These are phyloP conservation scores for Cynaeus angustus DNA, from an alignment of 2,888 invertebrate species.

Conservation along the genomic window DNA sequence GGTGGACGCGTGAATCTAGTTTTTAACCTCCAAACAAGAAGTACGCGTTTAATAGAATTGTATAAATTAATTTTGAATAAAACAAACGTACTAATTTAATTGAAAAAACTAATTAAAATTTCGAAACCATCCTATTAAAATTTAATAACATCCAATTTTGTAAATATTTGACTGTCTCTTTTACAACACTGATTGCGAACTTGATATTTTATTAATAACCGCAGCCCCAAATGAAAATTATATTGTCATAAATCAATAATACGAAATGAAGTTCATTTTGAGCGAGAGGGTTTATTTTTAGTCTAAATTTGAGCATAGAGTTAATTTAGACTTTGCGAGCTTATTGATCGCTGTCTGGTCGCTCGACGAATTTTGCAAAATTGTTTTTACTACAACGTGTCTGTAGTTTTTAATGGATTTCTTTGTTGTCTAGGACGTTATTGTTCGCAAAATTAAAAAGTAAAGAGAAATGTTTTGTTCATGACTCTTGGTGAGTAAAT, in stretches of 20 bases:
- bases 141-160: constrained; percentile 22
- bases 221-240: neutral
- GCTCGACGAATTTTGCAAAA: constrained; percentile 1
- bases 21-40: no score
- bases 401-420: constrained; percentile 1
- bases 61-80: no score
- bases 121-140: neutral
- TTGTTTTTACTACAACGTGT: neutral
- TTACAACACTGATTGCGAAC: no score
- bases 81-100: no score
- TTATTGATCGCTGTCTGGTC: constrained; percentile 24
- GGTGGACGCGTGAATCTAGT: no score
- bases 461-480: no score
- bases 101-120: no score
- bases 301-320: constrained; percentile 6
- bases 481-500: no score
- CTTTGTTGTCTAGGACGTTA: neutral
- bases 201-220: constrained; percentile 25
- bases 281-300: constrained; percentile 8
- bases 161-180: neutral
- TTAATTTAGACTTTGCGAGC: constrained; percentile 2
- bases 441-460: no score
- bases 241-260: constrained; percentile 16
- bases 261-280: neutral
- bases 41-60: no score